A percentile compares a stretch with the other conserved stretches of the same genome.
Conservation (phyloP, 2,888 invertebrate genomes). For the Sinhomidia bicolor region DNA sequence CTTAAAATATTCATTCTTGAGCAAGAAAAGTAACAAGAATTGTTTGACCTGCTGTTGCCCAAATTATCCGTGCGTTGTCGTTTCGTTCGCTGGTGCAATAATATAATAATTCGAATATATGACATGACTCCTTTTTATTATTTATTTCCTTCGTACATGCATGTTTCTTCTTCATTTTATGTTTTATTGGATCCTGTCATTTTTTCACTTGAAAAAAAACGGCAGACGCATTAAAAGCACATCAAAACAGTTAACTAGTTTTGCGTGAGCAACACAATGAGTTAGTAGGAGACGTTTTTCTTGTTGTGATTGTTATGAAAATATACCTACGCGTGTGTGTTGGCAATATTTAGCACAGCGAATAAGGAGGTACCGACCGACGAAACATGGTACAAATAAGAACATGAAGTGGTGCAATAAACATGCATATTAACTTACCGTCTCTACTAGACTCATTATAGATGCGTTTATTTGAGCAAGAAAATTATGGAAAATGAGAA, state of each 20-base stretch:
- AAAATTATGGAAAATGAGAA: constrained; percentile 32
- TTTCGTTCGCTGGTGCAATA: not conserved
- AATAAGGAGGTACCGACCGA: no score
- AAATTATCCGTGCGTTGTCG: not conserved
- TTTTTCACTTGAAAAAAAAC: constrained; percentile 4
- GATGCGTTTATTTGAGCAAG: constrained; percentile 38
- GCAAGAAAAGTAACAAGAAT: no score
- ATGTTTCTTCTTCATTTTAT: not conserved
- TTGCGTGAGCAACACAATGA: constrained; percentile 49
- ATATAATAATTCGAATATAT: not conserved
- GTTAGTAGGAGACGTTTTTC: not conserved
- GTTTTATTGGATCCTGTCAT: constrained; percentile 20
- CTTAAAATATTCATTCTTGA: not conserved
- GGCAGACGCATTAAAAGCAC: constrained; percentile 33
- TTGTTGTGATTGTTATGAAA: not conserved
- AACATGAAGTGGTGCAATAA: not conserved
- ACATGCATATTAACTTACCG: not conserved
- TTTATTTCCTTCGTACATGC: constrained; percentile 26
- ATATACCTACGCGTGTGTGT: no score
- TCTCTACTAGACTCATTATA: not conserved
- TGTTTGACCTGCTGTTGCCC: no score
- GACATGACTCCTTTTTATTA: constrained; percentile 19
- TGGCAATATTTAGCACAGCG: no score
- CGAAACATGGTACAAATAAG: no score
- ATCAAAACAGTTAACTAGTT: constrained; percentile 55